Evolutionary conservation across 2,797 vertebrate genomes (phyloP).

Genomic region (Borostomias antarcticus): DNA sequence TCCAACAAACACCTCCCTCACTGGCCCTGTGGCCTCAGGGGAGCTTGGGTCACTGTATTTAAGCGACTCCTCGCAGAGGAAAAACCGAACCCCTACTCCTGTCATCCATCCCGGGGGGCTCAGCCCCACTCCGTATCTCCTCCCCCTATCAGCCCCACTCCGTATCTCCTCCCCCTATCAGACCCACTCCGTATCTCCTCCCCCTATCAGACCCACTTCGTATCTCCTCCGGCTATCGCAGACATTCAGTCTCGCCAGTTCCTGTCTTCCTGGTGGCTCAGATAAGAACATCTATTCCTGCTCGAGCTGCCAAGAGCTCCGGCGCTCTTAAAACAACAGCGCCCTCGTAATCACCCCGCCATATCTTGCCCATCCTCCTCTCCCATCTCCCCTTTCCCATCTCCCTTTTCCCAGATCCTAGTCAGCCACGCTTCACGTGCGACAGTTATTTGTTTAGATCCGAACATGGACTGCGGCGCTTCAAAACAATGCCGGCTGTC

Average conservation of each 20-base stretch:
- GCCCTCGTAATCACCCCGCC: slow-evolving; percentile 35
- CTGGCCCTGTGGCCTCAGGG: slow-evolving; percentile 2
- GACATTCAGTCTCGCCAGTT: slow-evolving; percentile 38
- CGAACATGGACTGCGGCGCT: background rate
- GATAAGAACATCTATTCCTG: slow-evolving; percentile 46
- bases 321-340: slow-evolving; percentile 28
- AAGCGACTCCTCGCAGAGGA: background rate
- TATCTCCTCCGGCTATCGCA: slow-evolving; percentile 37
- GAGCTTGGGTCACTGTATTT: slow-evolving; percentile 13
- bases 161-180: slow-evolving; percentile 36
- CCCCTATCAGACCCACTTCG: slow-evolving; percentile 21
- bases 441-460: slow-evolving; percentile 14
- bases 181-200: slow-evolving; percentile 32
- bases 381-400: slow-evolving; percentile 12
- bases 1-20: slow-evolving; percentile 10
- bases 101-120: slow-evolving; percentile 24
- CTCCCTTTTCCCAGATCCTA: background rate
- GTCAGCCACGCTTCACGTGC: background rate
- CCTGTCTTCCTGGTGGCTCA: slow-evolving; percentile 43
- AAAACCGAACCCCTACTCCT: slow-evolving; percentile 2
- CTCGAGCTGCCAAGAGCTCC: slow-evolving; percentile 37
- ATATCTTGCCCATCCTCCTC: slow-evolving; percentile 35
- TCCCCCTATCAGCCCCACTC: slow-evolving; percentile 22
- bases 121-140: slow-evolving; percentile 29
- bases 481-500: slow-evolving; percentile 1